Evolutionary conservation across 2,888 invertebrate species (phyloP).

Genomic region (Ditula angustiorana): DNA sequence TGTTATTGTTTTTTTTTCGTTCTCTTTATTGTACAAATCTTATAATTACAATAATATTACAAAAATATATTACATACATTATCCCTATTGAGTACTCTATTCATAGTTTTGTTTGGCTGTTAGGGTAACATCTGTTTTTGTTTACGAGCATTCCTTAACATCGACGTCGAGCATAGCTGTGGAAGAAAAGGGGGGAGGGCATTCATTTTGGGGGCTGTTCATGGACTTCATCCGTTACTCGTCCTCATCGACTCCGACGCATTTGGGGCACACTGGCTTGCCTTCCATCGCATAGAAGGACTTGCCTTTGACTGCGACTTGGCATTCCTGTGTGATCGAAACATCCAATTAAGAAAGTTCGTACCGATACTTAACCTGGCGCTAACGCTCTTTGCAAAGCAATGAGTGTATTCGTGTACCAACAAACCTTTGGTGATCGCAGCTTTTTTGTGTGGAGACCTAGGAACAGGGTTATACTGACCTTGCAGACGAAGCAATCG

Average conservation of each 20-base stretch:
- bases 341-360: slow-evolving; percentile 51
- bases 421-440: slow-evolving; percentile 45
- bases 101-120: slow-evolving; percentile 58
- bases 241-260: slow-evolving; percentile 96
- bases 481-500: slow-evolving; percentile 99
- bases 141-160: slow-evolving; percentile 56
- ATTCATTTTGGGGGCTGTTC: slow-evolving; percentile 62
- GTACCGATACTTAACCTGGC: slow-evolving; percentile 71
- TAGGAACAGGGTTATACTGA: slow-evolving; percentile 83
- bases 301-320: slow-evolving; percentile 95
- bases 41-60: slow-evolving; percentile 81
- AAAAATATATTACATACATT: slow-evolving; percentile 81
- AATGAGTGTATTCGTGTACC: neutral
- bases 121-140: slow-evolving; percentile 60
- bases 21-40: slow-evolving; percentile 85
- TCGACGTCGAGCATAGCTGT: slow-evolving; percentile 78
- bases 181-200: slow-evolving; percentile 78
- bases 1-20: slow-evolving; percentile 72
- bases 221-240: slow-evolving; percentile 79
- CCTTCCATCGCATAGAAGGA: slow-evolving; percentile 99
- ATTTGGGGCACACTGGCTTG: slow-evolving; percentile 97
- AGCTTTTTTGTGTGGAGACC: slow-evolving; percentile 18
- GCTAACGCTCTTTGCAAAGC: slow-evolving; percentile 47
- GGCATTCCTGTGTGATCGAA: slow-evolving; percentile 93
- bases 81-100: slow-evolving; percentile 67